Percentiles rank a stretch among this genome's conserved stretches.
Conservation (phyloP, 2,888 invertebrate species). For the Caenorhabditis afra region DNA sequence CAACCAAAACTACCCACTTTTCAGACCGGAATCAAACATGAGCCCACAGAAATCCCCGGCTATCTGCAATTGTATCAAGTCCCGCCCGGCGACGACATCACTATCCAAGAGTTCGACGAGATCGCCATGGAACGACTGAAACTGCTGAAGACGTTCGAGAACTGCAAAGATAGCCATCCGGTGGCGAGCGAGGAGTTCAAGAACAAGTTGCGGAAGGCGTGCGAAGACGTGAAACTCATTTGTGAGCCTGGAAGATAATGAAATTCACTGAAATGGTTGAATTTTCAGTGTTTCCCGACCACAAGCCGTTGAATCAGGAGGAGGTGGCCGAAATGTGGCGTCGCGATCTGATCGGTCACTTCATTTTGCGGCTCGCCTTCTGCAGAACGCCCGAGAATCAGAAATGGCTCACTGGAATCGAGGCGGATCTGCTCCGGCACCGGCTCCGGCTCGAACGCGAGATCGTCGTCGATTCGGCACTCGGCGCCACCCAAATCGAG, state of each 20-base stretch:
- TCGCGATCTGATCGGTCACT: conserved; percentile 92
- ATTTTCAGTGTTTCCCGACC: conserved; percentile 21
- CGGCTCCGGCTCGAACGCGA: conserved; percentile 47
- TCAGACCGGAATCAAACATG: not conserved
- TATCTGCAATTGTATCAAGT: conserved; percentile 68
- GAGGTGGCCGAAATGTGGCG: conserved; percentile 53
- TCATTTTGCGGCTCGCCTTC: conserved; percentile 91
- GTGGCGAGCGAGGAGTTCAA: conserved; percentile 35
- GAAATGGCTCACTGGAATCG: conserved; percentile 91
- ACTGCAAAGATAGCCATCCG: conserved; percentile 54
- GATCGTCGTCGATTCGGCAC: conserved; percentile 22
- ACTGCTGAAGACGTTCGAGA: conserved; percentile 65
- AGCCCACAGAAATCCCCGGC: conserved; percentile 3
- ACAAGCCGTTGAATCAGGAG: not conserved
- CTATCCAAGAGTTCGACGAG: conserved; percentile 75
- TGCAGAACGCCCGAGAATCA: conserved; percentile 89
- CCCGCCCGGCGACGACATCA: conserved; percentile 72
- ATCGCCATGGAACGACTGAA: conserved; percentile 72
- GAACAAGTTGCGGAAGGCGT: conserved; percentile 10
- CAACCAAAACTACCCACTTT: not conserved
- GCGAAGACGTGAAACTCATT: conserved; percentile 33
- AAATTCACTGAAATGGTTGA: too few species aligned
- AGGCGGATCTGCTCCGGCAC: conserved; percentile 87
- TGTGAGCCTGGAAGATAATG: too few species aligned
- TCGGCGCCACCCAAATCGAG: conserved; percentile 76